These are phyloP conservation scores for Gastrophryne carolinensis DNA, from an alignment of 2,797 vertebrate species.

Conservation along the genomic window DNA sequence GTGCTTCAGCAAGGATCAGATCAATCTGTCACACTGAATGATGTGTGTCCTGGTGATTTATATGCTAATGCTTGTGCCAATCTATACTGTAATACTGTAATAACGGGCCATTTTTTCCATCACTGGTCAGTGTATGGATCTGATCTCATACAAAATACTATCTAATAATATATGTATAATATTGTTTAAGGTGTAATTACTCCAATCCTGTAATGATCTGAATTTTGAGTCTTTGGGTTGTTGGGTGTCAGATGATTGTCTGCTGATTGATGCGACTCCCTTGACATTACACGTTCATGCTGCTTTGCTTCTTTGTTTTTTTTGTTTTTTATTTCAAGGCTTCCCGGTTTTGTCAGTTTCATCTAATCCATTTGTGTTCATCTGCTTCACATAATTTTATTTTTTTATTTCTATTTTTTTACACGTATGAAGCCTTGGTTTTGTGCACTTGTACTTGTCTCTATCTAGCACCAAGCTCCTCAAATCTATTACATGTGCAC, in stretches of 20 bases:
- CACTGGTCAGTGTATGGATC: too few species aligned
- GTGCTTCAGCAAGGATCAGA: too few species aligned
- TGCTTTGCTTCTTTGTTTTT: background rate
- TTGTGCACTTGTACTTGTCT: background rate
- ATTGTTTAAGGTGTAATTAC: background rate
- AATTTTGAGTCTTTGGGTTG: background rate
- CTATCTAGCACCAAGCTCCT: too few species aligned
- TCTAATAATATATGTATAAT: too few species aligned
- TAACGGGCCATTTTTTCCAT: too few species aligned
- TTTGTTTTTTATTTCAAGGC: background rate
- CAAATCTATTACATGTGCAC: too few species aligned
- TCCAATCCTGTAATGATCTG: background rate
- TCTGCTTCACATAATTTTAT: background rate
- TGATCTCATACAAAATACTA: too few species aligned
- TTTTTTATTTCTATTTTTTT: background rate
- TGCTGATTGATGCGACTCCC: background rate
- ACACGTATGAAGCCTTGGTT: background rate
- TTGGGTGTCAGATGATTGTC: conserved; percentile 23
- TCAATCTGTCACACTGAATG: background rate
- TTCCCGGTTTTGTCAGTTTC: background rate
- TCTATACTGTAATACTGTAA: too few species aligned
- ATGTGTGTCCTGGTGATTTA: background rate
- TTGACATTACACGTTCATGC: background rate
- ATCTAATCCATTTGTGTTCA: background rate
- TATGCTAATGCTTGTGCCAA: background rate